Evolutionary conservation across 1,140 invertebrate species (phyloP), one percentile per base, ranked within the genome.

Genomic region (Drosophila suzukii): DNA sequence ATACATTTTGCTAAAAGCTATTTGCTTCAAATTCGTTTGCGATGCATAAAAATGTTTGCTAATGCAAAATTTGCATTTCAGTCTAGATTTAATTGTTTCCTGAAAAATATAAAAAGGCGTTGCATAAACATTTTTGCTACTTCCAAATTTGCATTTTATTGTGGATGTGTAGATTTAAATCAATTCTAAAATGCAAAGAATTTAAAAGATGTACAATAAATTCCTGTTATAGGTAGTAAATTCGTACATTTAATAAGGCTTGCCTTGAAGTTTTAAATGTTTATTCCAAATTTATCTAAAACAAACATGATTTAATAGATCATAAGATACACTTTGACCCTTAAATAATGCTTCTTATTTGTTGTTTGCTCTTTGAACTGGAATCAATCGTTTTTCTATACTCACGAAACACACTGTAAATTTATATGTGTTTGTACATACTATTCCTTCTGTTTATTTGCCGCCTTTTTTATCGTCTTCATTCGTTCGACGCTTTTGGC

Each of bases 401-500:
- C 4, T 20, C 13, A 39, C 27, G 66, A 47, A 15, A 38, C 49
- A 30, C 24, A 70, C 66, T 55, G 62, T 70, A 24, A 34, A 44
- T n/a, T 30, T 55, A 57, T 56, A 60, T 39, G 56, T 51, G 39
- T 57, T 57, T 56, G 12, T 44, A 27, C 27, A 50, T 59, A 57
- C 13, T 36, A 50, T 58, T 74, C 44, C 66, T 73, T 84, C 63
- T 83, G 71, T 83, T 88, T 88, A 76, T 83, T 86, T 86, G 84
- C 70, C 83, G 78, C 78, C 70, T 73, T 78, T 51, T 70, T 88
- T 83, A 77, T 88, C 72, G 68, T 71, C 70, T 78, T 78, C 43
- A 50, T 81, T 65, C 55, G 68, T 46, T 71, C 68, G 59, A 65
- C 66, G 84, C 84, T 84, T 89, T 81, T 89, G 84, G 84, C 84